These are phyloP conservation scores for Rachycentron canadum DNA, from an alignment of 2,797 vertebrate species.

Conservation along the genomic window DNA sequence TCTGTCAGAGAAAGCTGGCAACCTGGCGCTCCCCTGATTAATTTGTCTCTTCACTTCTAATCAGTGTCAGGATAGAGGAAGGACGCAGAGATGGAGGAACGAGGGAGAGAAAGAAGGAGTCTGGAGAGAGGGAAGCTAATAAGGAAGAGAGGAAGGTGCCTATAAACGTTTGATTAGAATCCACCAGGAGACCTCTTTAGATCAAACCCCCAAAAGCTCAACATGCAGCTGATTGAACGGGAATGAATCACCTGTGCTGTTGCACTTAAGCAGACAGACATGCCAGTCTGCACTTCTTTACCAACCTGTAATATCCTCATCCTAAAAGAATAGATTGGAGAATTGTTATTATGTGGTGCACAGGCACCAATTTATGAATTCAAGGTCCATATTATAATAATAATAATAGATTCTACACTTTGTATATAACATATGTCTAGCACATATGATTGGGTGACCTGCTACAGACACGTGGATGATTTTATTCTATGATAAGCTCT, in stretches of 20 bases:
- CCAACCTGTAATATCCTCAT: not conserved
- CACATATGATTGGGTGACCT: no score
- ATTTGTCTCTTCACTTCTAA: constrained; percentile 86
- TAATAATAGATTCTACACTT: not conserved
- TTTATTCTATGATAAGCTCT: not conserved
- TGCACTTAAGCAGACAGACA: constrained; percentile 15
- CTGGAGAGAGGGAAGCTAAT: constrained; percentile 26
- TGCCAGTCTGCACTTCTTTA: not conserved
- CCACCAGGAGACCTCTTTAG: constrained; percentile 42
- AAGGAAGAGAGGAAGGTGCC: constrained; percentile 25
- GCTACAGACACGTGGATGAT: no score
- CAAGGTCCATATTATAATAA: not conserved
- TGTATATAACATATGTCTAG: no score
- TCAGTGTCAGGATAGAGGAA: constrained; percentile 79
- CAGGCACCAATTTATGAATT: not conserved
- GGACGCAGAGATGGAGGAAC: constrained; percentile 40
- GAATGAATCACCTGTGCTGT: constrained; percentile 22
- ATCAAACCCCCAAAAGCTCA: constrained; percentile 45
- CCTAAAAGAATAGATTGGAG: not conserved
- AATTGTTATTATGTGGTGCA: not conserved
- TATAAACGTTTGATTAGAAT: constrained; percentile 67
- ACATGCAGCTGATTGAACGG: constrained; percentile 11
- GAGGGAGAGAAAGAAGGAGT: constrained; percentile 25
- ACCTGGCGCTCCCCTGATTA: constrained; percentile 77
- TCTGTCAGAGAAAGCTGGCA: constrained; percentile 73